Conservation (phyloP, 1,140 invertebrate species). For the Temnothorax curvispinosus region DNA sequence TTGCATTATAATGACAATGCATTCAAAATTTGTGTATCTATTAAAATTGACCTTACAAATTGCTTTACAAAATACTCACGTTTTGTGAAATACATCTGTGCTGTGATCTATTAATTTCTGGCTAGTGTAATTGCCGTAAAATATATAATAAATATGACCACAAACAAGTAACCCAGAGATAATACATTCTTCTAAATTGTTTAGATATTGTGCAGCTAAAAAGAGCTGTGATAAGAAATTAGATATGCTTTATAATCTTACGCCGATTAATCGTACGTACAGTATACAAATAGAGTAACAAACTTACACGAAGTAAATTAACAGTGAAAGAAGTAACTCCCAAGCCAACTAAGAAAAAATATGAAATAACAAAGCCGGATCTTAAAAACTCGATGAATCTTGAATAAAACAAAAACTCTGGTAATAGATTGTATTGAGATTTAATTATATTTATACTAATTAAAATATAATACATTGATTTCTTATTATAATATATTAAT, state of each 20-base stretch:
- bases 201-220: not conserved
- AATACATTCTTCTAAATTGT: slow-evolving; percentile 29
- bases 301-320: slow-evolving; percentile 42
- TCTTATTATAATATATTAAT: not conserved
- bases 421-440: not conserved
- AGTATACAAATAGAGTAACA: not conserved
- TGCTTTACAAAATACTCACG: slow-evolving; percentile 15
- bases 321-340: slow-evolving; percentile 29
- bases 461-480: not conserved
- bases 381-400: slow-evolving; percentile 29
- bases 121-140: slow-evolving; percentile 24
- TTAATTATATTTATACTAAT: not conserved
- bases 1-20: too few relatives aligned
- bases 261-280: not conserved
- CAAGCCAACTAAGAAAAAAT: slow-evolving; percentile 23
- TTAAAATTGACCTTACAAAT: not conserved
- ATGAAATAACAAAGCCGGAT: slow-evolving; percentile 17
- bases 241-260: not conserved
- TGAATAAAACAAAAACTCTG: slow-evolving; percentile 3
- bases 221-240: slow-evolving; percentile 16
- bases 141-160: slow-evolving; percentile 45
- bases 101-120: slow-evolving; percentile 45
- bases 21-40: not conserved
- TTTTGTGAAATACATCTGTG: slow-evolving; percentile 21
- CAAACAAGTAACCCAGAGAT: not conserved